Conservation (phyloP, 2,888 invertebrate genomes). For the Lottia gigantea region DNA sequence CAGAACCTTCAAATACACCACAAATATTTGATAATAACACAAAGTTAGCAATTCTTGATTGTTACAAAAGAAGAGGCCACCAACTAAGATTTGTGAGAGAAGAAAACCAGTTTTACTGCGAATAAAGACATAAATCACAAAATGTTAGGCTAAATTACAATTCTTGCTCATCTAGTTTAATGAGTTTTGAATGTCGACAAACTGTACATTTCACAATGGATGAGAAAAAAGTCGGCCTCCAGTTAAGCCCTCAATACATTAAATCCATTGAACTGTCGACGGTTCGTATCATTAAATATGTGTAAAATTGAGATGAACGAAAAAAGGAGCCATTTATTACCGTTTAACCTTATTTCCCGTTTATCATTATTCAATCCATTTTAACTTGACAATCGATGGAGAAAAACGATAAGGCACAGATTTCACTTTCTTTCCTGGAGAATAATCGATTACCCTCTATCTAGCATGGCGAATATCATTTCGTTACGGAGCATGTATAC, state of each 20-base stretch:
- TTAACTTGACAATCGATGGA: conserved; percentile 4
- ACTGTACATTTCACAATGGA: conserved; percentile 7
- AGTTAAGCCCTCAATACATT: conserved; percentile 4
- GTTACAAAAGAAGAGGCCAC: background rate
- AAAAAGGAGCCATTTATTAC: conserved; percentile 7
- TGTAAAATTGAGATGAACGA: conserved; percentile 4
- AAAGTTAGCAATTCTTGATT: no score
- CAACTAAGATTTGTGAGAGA: conserved; percentile 1
- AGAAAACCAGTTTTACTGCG: conserved; percentile 6
- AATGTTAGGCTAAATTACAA: conserved; percentile 11
- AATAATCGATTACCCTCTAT: no score
- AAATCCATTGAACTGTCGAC: conserved; percentile 2
- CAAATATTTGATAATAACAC: no score
- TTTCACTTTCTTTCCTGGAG: no score
- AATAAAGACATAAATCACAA: conserved; percentile 11
- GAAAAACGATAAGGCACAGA: background rate
- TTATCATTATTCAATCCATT: conserved; percentile 1
- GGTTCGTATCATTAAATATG: conserved; percentile 6
- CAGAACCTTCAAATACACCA: no score
- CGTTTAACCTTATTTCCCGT: conserved; percentile 2
- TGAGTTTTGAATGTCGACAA: conserved; percentile 11
- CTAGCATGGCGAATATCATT: no score
- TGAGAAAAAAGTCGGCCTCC: conserved; percentile 2
- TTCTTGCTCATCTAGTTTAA: conserved; percentile 2
- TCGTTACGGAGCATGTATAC: no score